Evolutionary conservation across 2,888 invertebrate species (phyloP), one percentile per base, ranked within the genome.

Genomic region (Ochropleura leucogaster): DNA sequence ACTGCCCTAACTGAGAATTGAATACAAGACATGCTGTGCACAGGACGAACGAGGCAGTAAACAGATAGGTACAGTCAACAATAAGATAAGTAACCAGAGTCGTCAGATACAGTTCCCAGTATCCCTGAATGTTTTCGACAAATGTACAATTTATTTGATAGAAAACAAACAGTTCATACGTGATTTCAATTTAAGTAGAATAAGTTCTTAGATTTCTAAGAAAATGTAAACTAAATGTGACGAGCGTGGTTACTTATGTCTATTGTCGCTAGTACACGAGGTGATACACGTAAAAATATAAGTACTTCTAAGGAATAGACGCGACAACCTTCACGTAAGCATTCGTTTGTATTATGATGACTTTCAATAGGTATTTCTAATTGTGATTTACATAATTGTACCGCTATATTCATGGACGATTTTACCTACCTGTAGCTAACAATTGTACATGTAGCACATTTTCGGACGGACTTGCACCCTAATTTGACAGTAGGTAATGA

Each of bases 281-380:
- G 53, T 62, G 55, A 44, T 44, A n/a, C n/a, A 44, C 62, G 2
- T 46, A 30, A 14, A 2, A 57, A 12, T 10, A 9, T 63, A 66
- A 18, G 14, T 66, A 67, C n/a, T 12, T 42, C 3, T n/a, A 12
- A 16, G 4, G 18, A n/a, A 7, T 30, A 44, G 6, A 73, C 60
- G 46, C 46, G 72, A 53, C 72, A 14, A 9, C 40, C 0, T 40
- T 9, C 72, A 73, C 72, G 72, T 73, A 71, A 71, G 16, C 60
- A 71, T 16, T n/a, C 14, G 44, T 16, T 51, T 30, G 59, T 60
- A 70, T 44, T 71, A 40, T 51, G n/a, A 51, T 40, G 30, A 71
- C n/a, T 60, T 72, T 51, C 18, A 68, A 71, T 46, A 53, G 1
- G 42, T 44, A 53, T 30, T 66, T 1, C 18, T 70, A 55, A 46